phyloP scores from a whole-genome alignment of 2,113 vertebrate species.

The Pomatostomus ruficeps region DNA sequence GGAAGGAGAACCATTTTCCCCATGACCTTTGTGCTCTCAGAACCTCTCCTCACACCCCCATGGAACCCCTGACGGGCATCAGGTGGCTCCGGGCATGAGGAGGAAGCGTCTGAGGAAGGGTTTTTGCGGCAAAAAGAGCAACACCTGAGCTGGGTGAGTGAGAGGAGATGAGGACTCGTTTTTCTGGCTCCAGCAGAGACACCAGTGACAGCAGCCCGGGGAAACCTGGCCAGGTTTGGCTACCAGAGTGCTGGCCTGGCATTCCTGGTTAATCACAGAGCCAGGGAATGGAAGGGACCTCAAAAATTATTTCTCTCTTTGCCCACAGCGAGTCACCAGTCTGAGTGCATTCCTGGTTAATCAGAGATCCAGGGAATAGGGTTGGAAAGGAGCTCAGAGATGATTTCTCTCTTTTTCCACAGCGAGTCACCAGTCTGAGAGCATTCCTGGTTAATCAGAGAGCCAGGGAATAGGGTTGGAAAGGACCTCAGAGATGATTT shows the following conservation, averaged over 20 bases:
- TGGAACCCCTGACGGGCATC: not conserved
- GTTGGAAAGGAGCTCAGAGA: not conserved
- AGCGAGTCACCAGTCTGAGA: not conserved
- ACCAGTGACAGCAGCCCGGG: not conserved
- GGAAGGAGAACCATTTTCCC: not conserved
- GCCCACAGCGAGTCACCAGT: not conserved
- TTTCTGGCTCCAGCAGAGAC: not conserved
- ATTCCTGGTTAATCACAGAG: not conserved
- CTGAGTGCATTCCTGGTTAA: too few relatives aligned
- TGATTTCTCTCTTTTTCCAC: not conserved
- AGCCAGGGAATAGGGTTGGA: not conserved
- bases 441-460: not conserved
- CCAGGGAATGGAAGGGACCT: not conserved
- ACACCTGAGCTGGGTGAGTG: not conserved
- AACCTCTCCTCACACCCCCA: not conserved
- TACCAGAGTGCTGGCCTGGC: not conserved
- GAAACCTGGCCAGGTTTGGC: not conserved
- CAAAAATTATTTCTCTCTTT: not conserved
- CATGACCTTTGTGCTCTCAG: not conserved
- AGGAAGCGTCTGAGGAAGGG: not conserved
- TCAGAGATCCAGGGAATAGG: not conserved
- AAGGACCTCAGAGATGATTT: not conserved
- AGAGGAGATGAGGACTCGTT: not conserved
- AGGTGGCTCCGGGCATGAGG: fast-evolving
- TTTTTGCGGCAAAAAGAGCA: not conserved